Evolutionary conservation across 2,113 vertebrate genomes (phyloP).

Genomic region (Chaetorhynchus papuensis): DNA sequence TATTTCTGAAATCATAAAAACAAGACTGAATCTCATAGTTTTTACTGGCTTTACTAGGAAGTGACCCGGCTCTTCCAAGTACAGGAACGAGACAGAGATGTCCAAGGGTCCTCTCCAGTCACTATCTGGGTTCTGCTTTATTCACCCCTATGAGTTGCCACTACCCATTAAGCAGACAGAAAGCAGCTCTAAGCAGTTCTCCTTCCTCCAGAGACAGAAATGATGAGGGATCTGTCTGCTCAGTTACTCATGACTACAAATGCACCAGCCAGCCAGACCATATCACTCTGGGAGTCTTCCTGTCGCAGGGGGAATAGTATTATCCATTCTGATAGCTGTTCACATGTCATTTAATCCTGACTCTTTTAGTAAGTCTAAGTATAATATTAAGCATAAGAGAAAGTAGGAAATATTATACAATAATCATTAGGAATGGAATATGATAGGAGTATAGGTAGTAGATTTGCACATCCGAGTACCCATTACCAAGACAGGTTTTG

Average conservation of each 20-base stretch:
- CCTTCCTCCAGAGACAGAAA: neutral
- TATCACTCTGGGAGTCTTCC: neutral
- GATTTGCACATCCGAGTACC: conserved; percentile 9
- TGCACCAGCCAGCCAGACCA: neutral
- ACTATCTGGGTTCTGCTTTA: neutral
- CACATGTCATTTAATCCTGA: conserved; percentile 54
- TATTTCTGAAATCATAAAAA: neutral
- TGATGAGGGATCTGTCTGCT: neutral
- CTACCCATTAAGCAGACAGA: neutral
- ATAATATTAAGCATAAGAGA: conserved; percentile 43
- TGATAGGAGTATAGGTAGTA: conserved; percentile 35
- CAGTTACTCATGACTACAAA: neutral
- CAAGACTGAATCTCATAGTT: neutral
- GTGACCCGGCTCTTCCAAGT: neutral
- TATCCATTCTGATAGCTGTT: conserved; percentile 27
- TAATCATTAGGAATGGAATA: conserved; percentile 54
- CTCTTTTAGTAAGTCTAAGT: conserved; percentile 52
- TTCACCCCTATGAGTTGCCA: neutral
- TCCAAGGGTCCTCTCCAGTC: neutral
- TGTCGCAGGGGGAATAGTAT: neutral
- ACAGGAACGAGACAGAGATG: neutral
- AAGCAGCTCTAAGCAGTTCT: neutral
- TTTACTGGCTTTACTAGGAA: neutral
- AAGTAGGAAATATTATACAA: conserved; percentile 53
- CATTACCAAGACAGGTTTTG: conserved; percentile 54